These are phyloP conservation scores for Halyomorpha halys DNA, from an alignment of 1,140 invertebrate genomes.

Conservation along the genomic window DNA sequence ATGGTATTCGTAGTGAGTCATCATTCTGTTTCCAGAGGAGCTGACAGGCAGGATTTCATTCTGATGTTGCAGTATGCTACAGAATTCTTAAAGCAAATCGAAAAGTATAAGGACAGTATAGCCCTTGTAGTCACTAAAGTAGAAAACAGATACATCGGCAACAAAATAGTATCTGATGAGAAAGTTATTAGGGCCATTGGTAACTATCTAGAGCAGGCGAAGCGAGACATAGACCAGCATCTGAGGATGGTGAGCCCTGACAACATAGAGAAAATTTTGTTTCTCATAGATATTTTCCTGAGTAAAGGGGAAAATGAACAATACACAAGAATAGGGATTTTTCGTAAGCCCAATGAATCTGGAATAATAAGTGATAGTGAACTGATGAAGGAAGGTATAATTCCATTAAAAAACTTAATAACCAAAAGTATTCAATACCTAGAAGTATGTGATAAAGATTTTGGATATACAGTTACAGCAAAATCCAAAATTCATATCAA, in stretches of 20 bases:
- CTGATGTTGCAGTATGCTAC: slow-evolving; percentile 19
- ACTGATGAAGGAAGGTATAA: not conserved
- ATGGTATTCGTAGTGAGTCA: slow-evolving; percentile 28
- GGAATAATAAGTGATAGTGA: not conserved
- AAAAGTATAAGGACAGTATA: slow-evolving; percentile 23
- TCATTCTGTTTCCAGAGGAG: slow-evolving; percentile 23
- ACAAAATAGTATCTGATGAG: not conserved
- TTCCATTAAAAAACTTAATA: not conserved
- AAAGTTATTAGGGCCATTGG: not conserved
- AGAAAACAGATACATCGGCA: slow-evolving; percentile 5
- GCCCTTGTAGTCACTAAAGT: slow-evolving; percentile 30
- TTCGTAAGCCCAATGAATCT: not conserved
- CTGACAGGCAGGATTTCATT: slow-evolving; percentile 27
- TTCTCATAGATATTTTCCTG: not conserved
- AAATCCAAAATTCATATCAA: slow-evolving; percentile 18
- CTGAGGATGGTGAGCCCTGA: not conserved
- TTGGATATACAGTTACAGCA: slow-evolving; percentile 24
- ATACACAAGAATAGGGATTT: not conserved
- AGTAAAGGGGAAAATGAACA: not conserved
- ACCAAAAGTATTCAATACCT: not conserved
- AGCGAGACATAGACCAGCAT: not conserved
- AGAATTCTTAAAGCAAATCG: slow-evolving; percentile 23
- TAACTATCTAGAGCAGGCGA: not conserved
- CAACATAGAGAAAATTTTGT: not conserved
- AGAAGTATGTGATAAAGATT: slow-evolving; percentile 8